Percentiles rank a stretch among this genome's conserved stretches.
These are phyloP conservation scores for Mus caroli DNA, from an alignment of 2,797 vertebrate species.

Conservation along the genomic window DNA sequence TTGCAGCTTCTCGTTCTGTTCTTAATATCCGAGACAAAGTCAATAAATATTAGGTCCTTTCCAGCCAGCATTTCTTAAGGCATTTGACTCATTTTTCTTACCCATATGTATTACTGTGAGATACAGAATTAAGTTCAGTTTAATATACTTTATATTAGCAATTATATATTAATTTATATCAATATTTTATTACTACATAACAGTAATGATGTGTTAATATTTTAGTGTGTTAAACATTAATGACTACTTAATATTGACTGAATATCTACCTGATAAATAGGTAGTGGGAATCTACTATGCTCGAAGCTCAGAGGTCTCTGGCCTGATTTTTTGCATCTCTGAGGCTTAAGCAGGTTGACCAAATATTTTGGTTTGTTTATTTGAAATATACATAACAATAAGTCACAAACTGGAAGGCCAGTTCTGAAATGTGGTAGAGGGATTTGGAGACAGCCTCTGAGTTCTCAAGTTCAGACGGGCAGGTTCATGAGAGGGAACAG, in stretches of 20 bases:
- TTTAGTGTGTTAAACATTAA: slow-evolving; percentile 43
- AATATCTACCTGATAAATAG: slow-evolving; percentile 32
- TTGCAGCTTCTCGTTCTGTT: not conserved
- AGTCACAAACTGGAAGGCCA: not conserved
- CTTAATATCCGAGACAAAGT: not conserved
- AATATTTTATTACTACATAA: slow-evolving; percentile 37
- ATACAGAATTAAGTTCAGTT: not conserved
- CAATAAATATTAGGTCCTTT: not conserved
- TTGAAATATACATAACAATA: not conserved
- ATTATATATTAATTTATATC: slow-evolving; percentile 38
- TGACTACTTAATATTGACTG: slow-evolving; percentile 21
- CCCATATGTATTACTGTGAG: not conserved
- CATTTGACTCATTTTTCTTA: slow-evolving; percentile 25
- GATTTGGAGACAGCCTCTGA: not conserved
- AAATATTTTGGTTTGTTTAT: not conserved
- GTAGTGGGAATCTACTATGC: not conserved
- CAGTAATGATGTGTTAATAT: slow-evolving; percentile 30
- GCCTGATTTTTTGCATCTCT: not conserved
- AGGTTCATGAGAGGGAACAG: not conserved
- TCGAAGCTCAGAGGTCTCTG: not conserved
- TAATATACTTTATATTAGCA: slow-evolving; percentile 39
- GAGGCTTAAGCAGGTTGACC: slow-evolving; percentile 8
- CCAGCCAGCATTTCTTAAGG: not conserved
- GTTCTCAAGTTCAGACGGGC: not conserved
- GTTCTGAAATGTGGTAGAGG: not conserved